Percentiles rank a stretch among this genome's conserved stretches.
Conservation (phyloP, 2,888 invertebrate species). For the Suillia variegata region DNA sequence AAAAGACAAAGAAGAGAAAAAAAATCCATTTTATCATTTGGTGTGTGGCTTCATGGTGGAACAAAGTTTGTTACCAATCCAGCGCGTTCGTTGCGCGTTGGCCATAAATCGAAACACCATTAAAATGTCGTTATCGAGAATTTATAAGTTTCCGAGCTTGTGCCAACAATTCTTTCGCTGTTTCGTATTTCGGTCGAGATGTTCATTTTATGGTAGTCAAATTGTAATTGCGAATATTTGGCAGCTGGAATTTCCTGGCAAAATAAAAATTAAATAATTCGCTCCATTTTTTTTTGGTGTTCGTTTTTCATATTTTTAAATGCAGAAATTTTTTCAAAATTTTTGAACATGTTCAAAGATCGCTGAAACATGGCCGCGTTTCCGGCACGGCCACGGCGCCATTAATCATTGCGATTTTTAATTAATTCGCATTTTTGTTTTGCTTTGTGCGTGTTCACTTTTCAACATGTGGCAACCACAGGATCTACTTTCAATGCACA, state of each 20-base stretch:
- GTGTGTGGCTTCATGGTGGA: not conserved
- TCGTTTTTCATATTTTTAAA: no score
- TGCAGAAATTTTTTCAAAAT: no score
- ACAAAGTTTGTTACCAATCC: not conserved
- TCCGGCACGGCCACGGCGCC: no score
- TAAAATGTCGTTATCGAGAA: constrained; percentile 33
- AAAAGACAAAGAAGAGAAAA: constrained; percentile 2
- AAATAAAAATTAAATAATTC: no score
- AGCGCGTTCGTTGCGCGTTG: no score
- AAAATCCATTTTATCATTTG: not conserved
- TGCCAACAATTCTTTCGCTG: no score
- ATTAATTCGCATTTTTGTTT: constrained; percentile 40
- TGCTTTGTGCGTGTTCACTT: constrained; percentile 11
- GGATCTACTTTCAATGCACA: not conserved
- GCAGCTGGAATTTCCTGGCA: no score
- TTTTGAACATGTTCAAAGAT: no score
- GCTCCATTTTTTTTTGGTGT: no score
- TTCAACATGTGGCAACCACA: not conserved
- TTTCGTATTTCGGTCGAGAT: not conserved
- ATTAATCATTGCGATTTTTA: constrained; percentile 50
- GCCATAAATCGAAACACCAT: constrained; percentile 31
- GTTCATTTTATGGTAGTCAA: not conserved
- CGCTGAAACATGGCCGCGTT: no score
- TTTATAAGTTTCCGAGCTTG: constrained; percentile 21
- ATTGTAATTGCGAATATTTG: no score